Conservation (phyloP, 2,888 invertebrate genomes). For the Lysandra coridon region DNA sequence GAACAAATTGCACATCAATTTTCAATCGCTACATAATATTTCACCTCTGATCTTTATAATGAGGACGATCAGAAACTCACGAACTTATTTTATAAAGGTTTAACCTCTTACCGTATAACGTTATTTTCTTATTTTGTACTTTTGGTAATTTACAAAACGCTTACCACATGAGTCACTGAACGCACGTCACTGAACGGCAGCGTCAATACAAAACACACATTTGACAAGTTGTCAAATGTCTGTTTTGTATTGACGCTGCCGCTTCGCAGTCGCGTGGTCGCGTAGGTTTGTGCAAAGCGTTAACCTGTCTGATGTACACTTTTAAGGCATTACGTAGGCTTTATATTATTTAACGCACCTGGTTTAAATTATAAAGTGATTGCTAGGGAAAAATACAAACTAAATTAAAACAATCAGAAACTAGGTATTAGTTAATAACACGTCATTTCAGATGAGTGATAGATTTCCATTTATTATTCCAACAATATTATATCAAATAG, state of each 20-base stretch:
- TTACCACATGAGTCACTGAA: neutral
- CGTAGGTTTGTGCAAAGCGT: too few species aligned
- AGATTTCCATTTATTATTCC: too few species aligned
- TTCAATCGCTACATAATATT: conserved; percentile 6
- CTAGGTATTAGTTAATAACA: too few species aligned
- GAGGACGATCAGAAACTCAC: conserved; percentile 3
- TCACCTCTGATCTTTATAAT: conserved; percentile 9
- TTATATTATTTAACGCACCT: neutral
- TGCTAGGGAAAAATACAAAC: neutral
- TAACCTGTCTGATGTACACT: neutral
- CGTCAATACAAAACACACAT: too few species aligned
- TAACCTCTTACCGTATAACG: neutral
- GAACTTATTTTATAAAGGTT: conserved; percentile 15
- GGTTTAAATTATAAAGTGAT: neutral
- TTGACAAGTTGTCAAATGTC: too few species aligned
- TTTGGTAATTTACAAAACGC: neutral
- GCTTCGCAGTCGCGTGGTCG: too few species aligned
- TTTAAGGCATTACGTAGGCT: neutral
- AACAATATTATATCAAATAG: too few species aligned
- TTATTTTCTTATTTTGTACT: neutral
- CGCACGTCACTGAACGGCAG: neutral
- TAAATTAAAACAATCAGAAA: too few species aligned
- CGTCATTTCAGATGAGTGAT: too few species aligned
- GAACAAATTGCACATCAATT: conserved; percentile 16
- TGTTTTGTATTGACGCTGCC: too few species aligned